Conservation (phyloP, 2,113 vertebrate species). For the Trinectes maculatus region DNA sequence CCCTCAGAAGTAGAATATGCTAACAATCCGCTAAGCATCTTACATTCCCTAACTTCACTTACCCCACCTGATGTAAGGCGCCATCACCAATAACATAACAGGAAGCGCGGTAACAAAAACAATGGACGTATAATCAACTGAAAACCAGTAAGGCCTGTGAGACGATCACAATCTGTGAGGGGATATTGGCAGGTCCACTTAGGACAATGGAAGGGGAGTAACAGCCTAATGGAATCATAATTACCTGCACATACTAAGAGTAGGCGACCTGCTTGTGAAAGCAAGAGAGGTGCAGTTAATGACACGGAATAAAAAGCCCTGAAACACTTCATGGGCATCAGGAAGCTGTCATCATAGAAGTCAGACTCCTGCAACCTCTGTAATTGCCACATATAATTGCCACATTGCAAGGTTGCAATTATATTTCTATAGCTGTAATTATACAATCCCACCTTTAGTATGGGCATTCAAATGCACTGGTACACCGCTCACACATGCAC, state of each 20-base stretch:
- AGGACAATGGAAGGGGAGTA: conserved; percentile 41
- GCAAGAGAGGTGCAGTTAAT: conserved; percentile 48
- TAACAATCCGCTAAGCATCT: too few species aligned
- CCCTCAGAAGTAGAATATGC: too few species aligned
- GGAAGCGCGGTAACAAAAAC: neutral
- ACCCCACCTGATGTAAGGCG: too few species aligned
- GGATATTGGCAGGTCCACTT: conserved; percentile 32
- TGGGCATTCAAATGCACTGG: neutral
- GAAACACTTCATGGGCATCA: conserved; percentile 19
- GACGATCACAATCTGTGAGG: conserved; percentile 30
- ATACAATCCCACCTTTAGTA: conserved; percentile 55
- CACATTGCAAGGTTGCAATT: conserved; percentile 58
- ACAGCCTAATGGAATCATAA: conserved; percentile 24
- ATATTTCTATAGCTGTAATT: conserved; percentile 65
- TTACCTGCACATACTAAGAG: conserved; percentile 30
- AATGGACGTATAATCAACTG: conserved; percentile 1
- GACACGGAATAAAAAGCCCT: conserved; percentile 31
- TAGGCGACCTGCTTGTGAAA: conserved; percentile 22
- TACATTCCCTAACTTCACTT: too few species aligned
- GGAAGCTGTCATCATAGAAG: conserved; percentile 36
- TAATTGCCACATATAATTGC: conserved; percentile 58
- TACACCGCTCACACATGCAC: neutral
- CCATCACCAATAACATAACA: conserved; percentile 29
- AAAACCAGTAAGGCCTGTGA: conserved; percentile 48
- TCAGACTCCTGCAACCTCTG: conserved; percentile 41